phyloP scores from a whole-genome alignment of 2,113 vertebrate species.

The Salvelinus alpinus region DNA sequence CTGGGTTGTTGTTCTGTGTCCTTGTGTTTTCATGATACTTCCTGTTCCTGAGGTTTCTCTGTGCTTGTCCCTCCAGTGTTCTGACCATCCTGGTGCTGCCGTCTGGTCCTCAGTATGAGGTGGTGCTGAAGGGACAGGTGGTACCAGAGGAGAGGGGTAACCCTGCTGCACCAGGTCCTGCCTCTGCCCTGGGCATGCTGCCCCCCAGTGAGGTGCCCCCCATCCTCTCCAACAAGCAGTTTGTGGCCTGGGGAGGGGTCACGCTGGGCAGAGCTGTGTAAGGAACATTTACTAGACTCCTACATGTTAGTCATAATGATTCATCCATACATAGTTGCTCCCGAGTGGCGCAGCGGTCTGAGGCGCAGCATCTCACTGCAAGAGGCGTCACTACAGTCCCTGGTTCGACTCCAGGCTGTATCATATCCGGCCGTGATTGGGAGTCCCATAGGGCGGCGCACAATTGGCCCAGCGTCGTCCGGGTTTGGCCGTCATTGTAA shows the following conservation, averaged over 20 bases:
- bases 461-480: too few relatives aligned
- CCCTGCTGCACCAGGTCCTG: conserved; percentile 23
- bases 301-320: too few relatives aligned
- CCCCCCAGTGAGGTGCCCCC: conserved; percentile 74
- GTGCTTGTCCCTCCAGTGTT: conserved; percentile 68
- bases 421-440: too few relatives aligned
- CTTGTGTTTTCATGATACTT: not conserved
- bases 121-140: conserved; percentile 82
- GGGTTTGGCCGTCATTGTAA: too few relatives aligned
- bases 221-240: conserved; percentile 95
- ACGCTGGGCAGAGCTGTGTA: conserved; percentile 87
- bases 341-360: too few relatives aligned
- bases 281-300: conserved; percentile 58
- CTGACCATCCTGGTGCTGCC: conserved; percentile 91
- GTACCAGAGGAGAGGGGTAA: conserved; percentile 49
- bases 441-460: too few relatives aligned
- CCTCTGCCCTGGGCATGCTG: conserved; percentile 24
- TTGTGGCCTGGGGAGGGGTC: conserved; percentile 91
- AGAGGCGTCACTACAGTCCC: too few relatives aligned
- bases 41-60: not conserved
- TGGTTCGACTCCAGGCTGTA: too few relatives aligned
- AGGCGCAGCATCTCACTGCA: too few relatives aligned
- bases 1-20: not conserved
- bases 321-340: too few relatives aligned
- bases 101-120: conserved; percentile 93